Evolutionary conservation across 2,113 vertebrate genomes (phyloP).

Genomic region (Thinocorus orbignyianus): DNA sequence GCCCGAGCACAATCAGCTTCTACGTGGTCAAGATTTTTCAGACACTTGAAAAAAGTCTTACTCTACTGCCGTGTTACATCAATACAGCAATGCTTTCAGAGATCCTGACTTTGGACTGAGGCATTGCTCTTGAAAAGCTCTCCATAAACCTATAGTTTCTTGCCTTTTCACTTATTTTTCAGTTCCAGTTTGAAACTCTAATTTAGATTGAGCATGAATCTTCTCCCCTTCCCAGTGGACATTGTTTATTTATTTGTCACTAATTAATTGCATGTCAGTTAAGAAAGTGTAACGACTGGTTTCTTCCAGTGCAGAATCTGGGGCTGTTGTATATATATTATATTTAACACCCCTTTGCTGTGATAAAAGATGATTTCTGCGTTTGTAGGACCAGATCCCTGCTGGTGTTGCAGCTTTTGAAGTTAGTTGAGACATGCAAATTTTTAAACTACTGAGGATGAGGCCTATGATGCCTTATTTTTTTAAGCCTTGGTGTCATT

Average conservation of each 20-base stretch:
- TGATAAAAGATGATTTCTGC: background rate
- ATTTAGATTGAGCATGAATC: background rate
- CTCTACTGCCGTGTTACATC: background rate
- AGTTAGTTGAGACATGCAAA: background rate
- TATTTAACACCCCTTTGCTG: background rate
- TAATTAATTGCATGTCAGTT: background rate
- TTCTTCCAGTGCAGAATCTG: background rate
- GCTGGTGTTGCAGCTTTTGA: background rate
- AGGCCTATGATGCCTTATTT: background rate
- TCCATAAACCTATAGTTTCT: background rate
- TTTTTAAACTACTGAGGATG: background rate
- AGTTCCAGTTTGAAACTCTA: background rate
- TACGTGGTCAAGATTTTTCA: background rate
- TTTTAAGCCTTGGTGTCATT: background rate
- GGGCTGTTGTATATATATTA: background rate
- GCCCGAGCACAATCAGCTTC: background rate
- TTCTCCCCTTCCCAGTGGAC: background rate
- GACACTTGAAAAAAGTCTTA: background rate
- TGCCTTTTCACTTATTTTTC: background rate
- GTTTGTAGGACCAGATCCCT: background rate
- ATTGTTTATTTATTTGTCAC: background rate
- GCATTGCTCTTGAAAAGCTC: background rate
- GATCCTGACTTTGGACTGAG: background rate
- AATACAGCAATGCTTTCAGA: background rate
- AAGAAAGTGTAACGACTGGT: background rate